Base-by-base conservation (phyloP, 2,113 vertebrate species). In the Hylia prasina region DNA sequence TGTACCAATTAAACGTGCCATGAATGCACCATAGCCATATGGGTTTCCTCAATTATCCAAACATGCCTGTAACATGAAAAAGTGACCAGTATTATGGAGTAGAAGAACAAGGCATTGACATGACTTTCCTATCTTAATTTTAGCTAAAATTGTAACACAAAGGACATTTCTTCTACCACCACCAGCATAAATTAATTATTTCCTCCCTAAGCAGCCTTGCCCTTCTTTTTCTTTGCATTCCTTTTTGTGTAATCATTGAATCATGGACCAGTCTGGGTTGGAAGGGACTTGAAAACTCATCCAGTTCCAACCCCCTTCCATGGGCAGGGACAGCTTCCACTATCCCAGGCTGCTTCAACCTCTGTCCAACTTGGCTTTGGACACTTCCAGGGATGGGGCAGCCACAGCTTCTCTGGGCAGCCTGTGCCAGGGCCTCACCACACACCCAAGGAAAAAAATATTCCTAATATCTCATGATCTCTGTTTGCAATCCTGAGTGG, bases 281-380 rank as follows among this genome's bases (percentile, higher is more conserved):
- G 30, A 70, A 63, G 7, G 5, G 15, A 16, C 4, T 6, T 56
- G 15, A 20, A 48, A 56, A 9, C 6, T 1, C 56, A 37, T 20
- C 30, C 2, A 6, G 5, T 48, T 56, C 25, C 35, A 31, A 1
- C 2, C 11, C 2, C 10, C 17, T 61, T 4, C 30, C 30, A 18
- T 1, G 9, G 24, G 1, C 24, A 61, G 10, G 5, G n/a, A 27
- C 30, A 48, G 2, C 8, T 77, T 42, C 21, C 35, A 20, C 10
- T 5, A 15, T 4, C 10, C 56, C 56, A 63, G 8, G 8, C 4
- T 77, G 8, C 18, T 69, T 48, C 40, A 56, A 70, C 42, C 40
- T 2, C 5, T 0, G 0, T 48, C 10, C 25, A 63, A 0, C 18
- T 12, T 20, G 63, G 5, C 15, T 7, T 42, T 19, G 47, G 3